These are phyloP conservation scores for Spinibarbus caldwelli DNA, from an alignment of 2,797 vertebrate species.

Conservation along the genomic window DNA sequence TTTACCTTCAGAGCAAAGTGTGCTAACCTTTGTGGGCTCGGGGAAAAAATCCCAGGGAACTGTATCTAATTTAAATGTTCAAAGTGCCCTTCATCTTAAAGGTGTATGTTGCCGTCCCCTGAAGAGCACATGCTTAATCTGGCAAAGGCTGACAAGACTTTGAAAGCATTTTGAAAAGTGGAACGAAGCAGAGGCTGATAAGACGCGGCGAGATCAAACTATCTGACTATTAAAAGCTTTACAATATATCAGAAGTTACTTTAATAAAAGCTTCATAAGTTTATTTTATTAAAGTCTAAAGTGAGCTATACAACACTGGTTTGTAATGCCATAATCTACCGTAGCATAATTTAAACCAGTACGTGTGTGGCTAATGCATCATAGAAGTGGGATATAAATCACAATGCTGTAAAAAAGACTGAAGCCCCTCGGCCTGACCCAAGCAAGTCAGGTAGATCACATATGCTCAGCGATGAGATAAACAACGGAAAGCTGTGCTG, in stretches of 20 bases:
- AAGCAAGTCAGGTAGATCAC: constrained; percentile 50
- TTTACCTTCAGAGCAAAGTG: constrained; percentile 16
- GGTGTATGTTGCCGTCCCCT: constrained; percentile 44
- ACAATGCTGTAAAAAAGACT: constrained; percentile 40
- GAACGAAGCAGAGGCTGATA: constrained; percentile 46
- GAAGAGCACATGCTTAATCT: constrained; percentile 38
- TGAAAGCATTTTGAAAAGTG: constrained; percentile 42
- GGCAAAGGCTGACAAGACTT: constrained; percentile 33
- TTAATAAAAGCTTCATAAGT: constrained; percentile 7
- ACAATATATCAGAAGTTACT: background rate
- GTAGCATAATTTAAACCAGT: constrained; percentile 16
- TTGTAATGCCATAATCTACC: constrained; percentile 4
- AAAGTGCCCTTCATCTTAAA: constrained; percentile 57
- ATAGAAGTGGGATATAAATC: constrained; percentile 19
- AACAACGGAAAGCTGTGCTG: constrained; percentile 66
- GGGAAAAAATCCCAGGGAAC: background rate
- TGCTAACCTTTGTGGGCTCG: background rate
- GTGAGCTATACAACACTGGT: constrained; percentile 3
- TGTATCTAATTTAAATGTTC: constrained; percentile 43
- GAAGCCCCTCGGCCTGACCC: background rate
- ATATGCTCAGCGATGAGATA: constrained; percentile 67
- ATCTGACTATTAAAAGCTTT: constrained; percentile 2
- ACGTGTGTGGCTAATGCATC: background rate
- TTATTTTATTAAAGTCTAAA: background rate
- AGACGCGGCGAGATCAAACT: constrained; percentile 36